Evolutionary conservation across 2,888 invertebrate genomes (phyloP), one percentile per base, ranked within the genome.

Genomic region (Tridacna gigas): DNA sequence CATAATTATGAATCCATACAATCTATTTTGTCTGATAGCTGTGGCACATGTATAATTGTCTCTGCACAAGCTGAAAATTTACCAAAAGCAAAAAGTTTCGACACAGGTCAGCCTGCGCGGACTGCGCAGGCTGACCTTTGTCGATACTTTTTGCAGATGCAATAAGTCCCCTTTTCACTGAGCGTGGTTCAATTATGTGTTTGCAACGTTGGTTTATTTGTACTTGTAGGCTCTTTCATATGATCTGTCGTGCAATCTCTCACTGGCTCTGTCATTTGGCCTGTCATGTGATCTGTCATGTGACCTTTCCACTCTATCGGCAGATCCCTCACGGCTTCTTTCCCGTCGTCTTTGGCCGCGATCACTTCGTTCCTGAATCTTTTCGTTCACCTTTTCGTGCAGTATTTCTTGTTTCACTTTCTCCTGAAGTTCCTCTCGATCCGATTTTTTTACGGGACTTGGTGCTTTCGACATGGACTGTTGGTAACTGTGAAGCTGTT

Each of bases 401-500:
- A 71, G 47, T n/a, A 51, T 47, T 25, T 71, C 71, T 51, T 71
- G 71, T 71, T 51, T 71, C 22, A 71, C 18, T 51, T 71, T 71
- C 71, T 71, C 71, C 26, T 28, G 51, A 4, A 71, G 47, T 25
- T 75, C 75, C 3, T 48, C 22, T 22, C 77, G 74, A 37, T 56
- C 74, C 20, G 51, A 48, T 18, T 73, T 75, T 37, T 66, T 81
- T 2, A 78, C 82, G 18, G 74, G 77, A 45, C 73, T 78, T 0
- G 74, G 56, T 22, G 65, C 56, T 81, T 91, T 91, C 84, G 97
- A 97, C 86, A 97, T 96, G 93, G 97, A 97, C 95, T 97, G 97
- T 95, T 97, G 97, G 94, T 97, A 97, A 95, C 97, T 97, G 95
- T 97, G 97, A 88, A 97, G 95, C 95, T 97, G 97, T 90, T 97